Conservation (phyloP, 92 coral and sea anemone genomes). For the Nematostella vectensis region DNA sequence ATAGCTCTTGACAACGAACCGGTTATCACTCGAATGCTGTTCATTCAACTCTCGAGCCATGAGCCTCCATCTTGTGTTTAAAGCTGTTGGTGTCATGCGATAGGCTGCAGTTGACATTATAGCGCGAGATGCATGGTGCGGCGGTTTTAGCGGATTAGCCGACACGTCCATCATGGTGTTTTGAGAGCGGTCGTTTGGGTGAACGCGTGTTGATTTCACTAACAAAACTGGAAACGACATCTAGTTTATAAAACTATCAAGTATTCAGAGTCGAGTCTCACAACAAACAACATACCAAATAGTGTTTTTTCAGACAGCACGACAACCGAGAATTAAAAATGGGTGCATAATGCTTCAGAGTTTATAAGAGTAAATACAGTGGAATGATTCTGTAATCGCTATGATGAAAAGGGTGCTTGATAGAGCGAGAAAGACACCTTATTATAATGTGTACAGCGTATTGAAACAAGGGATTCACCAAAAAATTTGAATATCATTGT, state of each 20-base stretch:
- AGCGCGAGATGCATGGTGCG: slow-evolving; percentile 1
- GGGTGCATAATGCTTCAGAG: too few relatives aligned
- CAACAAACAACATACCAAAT: too few relatives aligned
- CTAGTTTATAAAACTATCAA: slow-evolving; percentile 32
- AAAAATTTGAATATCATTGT: slow-evolving; percentile 81
- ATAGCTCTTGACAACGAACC: slow-evolving; percentile 19
- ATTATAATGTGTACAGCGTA: slow-evolving; percentile 45
- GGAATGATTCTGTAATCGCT: too few relatives aligned
- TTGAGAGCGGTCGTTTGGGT: slow-evolving; percentile 77
- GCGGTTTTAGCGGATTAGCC: slow-evolving; percentile 6
- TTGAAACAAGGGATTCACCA: slow-evolving; percentile 64
- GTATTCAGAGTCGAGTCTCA: slow-evolving; percentile 65
- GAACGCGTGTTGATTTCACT: slow-evolving; percentile 60
- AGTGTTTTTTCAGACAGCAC: too few relatives aligned
- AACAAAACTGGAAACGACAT: slow-evolving; percentile 38
- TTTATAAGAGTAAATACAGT: too few relatives aligned
- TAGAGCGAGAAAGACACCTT: slow-evolving; percentile 31
- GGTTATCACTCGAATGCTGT: slow-evolving; percentile 36
- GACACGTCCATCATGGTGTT: slow-evolving; percentile 15
- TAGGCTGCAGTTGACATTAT: slow-evolving; percentile 4
- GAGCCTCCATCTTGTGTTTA: slow-evolving; percentile 8
- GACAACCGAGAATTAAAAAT: too few relatives aligned
- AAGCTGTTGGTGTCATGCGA: slow-evolving; percentile 24
- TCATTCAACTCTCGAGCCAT: slow-evolving; percentile 19
- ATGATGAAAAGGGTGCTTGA: slow-evolving; percentile 30